Base-by-base conservation (phyloP, 2,888 invertebrate genomes). In the Phengaris arion region DNA sequence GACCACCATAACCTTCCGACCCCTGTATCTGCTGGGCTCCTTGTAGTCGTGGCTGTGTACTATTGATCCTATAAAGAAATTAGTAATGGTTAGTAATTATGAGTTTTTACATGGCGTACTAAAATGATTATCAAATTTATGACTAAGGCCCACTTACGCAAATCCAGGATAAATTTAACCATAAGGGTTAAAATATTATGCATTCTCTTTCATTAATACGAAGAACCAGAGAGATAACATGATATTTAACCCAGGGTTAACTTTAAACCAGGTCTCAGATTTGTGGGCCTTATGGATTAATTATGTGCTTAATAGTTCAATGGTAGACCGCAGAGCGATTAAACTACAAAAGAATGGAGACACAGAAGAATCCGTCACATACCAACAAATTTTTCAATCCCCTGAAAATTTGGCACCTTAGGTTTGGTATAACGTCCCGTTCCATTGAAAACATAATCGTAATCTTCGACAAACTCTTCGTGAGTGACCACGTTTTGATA, bases 31-130 rank as follows among this genome's bases (percentile, higher is more conserved):
- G 0, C 95, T 94, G 0, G 96, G 95, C 22, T 89, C 91, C 81
- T 96, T 92, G 85, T 97, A 97, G 83, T 95, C 94, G 84, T 97
- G 96, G 81, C 97, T 97, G 86, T 97, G 97, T 9, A 96, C 87
- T 74, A 95, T 88, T 76, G 89, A 86, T 0, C 97, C 97, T 83
- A 87, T 59, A 22, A 22, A 48, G 3, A 2, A 59, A 55, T 15
- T 8, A 59, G 9, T 4, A 59, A 22, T 48, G 8, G 7, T 6
- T 7, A 48, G 8, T 48, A 48, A 48, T 5, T 48, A 48, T 5
- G 8, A 48, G 48, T 48, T 8, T 48, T 8, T 8, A 6, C 48
- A 48, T 48, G 48, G 48, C 48, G 48, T 5, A 48, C 48, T 48
- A 48, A 8, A 48, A 48, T 48, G 35, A 2, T 35, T 2, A 35